Evolutionary conservation across 2,113 vertebrate species (phyloP).

Genomic region (Dunckerocampus dactyliophorus): DNA sequence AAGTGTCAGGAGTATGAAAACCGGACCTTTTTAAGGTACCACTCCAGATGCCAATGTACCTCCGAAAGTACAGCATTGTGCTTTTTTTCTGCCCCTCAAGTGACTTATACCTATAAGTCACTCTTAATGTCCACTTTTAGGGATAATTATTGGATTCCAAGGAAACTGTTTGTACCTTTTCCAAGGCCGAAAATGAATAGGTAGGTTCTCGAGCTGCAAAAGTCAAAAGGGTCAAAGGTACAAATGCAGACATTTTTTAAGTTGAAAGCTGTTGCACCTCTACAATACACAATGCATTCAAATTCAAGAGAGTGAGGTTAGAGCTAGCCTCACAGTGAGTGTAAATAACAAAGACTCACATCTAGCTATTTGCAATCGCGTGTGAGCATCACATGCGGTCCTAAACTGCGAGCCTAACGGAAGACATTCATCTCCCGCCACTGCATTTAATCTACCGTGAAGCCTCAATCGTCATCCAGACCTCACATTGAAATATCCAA

Average conservation of each 20-base stretch:
- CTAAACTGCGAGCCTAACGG: constrained; percentile 32
- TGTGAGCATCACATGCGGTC: constrained; percentile 20
- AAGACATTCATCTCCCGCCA: constrained; percentile 41
- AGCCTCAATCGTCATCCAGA: constrained; percentile 28
- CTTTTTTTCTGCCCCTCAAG: too few species aligned
- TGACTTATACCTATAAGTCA: too few species aligned
- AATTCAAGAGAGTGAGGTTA: constrained; percentile 1
- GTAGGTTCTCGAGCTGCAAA: too few species aligned
- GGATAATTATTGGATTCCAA: not conserved
- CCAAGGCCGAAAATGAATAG: not conserved
- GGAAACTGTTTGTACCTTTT: too few species aligned
- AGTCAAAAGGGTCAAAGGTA: not conserved
- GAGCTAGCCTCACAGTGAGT: constrained; percentile 17
- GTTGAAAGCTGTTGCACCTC: too few species aligned
- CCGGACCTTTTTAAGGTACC: too few species aligned
- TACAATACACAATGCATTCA: too few species aligned
- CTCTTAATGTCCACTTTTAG: not conserved
- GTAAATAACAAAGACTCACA: constrained; percentile 22
- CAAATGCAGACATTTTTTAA: not conserved
- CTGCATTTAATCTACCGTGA: constrained; percentile 43
- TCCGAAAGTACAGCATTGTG: too few species aligned
- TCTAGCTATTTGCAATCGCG: constrained; percentile 28
- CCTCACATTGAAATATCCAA: constrained; percentile 27
- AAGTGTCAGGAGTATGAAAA: too few species aligned
- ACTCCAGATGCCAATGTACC: too few species aligned